A percentile compares a stretch with the other conserved stretches of the same genome.
Conservation (phyloP, 2,797 vertebrate species). For the Hydrophis major region DNA sequence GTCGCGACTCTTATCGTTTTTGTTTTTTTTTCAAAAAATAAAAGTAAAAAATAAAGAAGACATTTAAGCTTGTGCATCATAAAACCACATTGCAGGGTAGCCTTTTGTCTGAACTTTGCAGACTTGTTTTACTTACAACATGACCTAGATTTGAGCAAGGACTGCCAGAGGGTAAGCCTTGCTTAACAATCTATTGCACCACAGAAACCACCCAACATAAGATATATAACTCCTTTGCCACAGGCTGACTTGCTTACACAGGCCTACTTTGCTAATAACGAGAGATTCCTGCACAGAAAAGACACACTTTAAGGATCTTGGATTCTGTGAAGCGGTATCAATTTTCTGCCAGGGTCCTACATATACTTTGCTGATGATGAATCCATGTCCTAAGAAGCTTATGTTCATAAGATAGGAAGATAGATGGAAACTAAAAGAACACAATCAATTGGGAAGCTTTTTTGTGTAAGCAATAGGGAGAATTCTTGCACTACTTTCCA, state of each 20-base stretch:
- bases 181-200: conserved; percentile 58
- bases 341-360: neutral
- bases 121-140: conserved; percentile 63
- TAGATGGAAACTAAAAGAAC: neutral
- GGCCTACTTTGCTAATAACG: conserved; percentile 57
- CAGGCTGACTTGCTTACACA: conserved; percentile 63
- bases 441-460: neutral
- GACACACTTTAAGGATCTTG: conserved; percentile 26
- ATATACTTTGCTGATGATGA: neutral
- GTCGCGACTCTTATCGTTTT: neutral
- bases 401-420: neutral
- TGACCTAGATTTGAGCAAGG: conserved; percentile 58
- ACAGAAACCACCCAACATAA: conserved; percentile 69
- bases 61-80: conserved; percentile 57
- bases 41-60: conserved; percentile 22
- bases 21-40: neutral
- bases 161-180: conserved; percentile 65
- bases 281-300: conserved; percentile 42
- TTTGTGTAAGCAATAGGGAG: neutral
- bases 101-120: conserved; percentile 64
- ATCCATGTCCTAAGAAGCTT: neutral
- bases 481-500: neutral
- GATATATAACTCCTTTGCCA: conserved; percentile 65
- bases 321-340: conserved; percentile 16
- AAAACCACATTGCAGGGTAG: conserved; percentile 65